Conservation (phyloP, 2,888 invertebrate species). For the Dendrolimus pini region DNA sequence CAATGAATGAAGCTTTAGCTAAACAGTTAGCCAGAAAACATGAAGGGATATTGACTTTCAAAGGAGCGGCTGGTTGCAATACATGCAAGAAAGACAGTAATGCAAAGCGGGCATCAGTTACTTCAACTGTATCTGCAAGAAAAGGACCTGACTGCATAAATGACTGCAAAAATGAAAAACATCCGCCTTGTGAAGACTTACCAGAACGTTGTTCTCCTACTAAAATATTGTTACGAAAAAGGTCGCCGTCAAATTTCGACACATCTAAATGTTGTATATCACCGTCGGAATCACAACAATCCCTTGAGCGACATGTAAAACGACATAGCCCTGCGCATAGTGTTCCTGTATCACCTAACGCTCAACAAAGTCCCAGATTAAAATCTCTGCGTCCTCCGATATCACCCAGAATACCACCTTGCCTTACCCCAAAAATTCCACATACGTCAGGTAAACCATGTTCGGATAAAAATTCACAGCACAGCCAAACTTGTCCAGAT, state of each 20-base stretch:
- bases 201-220: not conserved
- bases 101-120: constrained; percentile 23
- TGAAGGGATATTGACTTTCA: constrained; percentile 31
- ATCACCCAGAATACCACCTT: not conserved
- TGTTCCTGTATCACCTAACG: not conserved
- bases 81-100: constrained; percentile 14
- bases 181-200: constrained; percentile 18
- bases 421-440: not conserved
- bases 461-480: not conserved
- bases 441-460: not conserved
- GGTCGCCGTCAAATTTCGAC: not conserved
- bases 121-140: constrained; percentile 13
- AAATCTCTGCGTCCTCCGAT: not conserved
- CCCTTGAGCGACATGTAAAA: not conserved
- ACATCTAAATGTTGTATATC: not conserved
- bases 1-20: constrained; percentile 14
- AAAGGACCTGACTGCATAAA: constrained; percentile 25
- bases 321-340: not conserved
- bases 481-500: not conserved
- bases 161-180: constrained; percentile 17
- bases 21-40: constrained; percentile 11
- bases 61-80: constrained; percentile 23
- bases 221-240: not conserved
- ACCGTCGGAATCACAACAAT: not conserved
- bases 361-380: not conserved